Percentiles rank a stretch among this genome's conserved stretches.
phyloP scores from a whole-genome alignment of 2,113 vertebrate species.

The Leptocoma aspasia region DNA sequence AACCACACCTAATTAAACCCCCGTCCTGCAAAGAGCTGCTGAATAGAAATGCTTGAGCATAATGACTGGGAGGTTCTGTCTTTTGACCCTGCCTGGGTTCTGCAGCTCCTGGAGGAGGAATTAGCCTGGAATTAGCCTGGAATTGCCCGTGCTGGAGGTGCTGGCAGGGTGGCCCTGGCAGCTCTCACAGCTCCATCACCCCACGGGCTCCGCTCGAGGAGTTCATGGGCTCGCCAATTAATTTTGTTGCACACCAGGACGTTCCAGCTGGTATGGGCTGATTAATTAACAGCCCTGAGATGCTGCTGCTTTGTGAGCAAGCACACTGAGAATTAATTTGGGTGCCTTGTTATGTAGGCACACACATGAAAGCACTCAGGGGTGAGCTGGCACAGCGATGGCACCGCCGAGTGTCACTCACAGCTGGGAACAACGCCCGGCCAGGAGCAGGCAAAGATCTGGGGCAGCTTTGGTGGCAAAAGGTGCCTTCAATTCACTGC shows the following conservation, averaged over 20 bases:
- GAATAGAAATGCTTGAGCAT: neutral
- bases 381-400: neutral
- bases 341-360: neutral
- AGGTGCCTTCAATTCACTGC: neutral
- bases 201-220: accelerated
- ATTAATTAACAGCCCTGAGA: neutral
- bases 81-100: accelerated
- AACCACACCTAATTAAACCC: neutral
- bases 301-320: neutral
- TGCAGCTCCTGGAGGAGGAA: neutral
- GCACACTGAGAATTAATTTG: neutral
- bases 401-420: neutral
- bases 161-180: neutral
- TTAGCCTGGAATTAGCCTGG: neutral
- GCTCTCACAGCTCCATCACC: neutral
- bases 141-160: accelerated
- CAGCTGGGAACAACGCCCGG: neutral
- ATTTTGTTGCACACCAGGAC: neutral
- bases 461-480: neutral
- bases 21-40: neutral
- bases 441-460: neutral
- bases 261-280: accelerated
- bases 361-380: neutral
- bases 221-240: neutral
- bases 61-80: neutral